A percentile compares a stretch with the other conserved stretches of the same genome.
phyloP scores from a whole-genome alignment of 2,113 vertebrate genomes.

The Phasianus colchicus region DNA sequence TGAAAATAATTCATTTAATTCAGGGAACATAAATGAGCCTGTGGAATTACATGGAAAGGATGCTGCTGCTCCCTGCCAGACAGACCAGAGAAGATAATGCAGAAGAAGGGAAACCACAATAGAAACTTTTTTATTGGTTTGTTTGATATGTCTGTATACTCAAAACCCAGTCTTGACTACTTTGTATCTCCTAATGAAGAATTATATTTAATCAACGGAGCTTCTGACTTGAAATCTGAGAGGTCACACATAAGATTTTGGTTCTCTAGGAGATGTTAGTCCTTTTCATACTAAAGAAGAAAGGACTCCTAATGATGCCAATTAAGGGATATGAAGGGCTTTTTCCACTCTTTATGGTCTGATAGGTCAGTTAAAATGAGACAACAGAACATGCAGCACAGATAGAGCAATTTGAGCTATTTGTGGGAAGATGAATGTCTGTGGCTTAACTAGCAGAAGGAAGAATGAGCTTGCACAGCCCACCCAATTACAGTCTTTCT shows the following conservation, averaged over 20 bases:
- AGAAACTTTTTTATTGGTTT: neutral
- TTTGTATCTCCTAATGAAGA: neutral
- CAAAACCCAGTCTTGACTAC: neutral
- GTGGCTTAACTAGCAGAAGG: neutral
- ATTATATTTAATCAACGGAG: neutral
- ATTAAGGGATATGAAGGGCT: slow-evolving; percentile 32
- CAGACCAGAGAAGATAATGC: neutral
- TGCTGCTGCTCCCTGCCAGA: neutral
- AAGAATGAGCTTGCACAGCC: slow-evolving; percentile 5
- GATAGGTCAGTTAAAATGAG: slow-evolving; percentile 52
- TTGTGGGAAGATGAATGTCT: slow-evolving; percentile 26
- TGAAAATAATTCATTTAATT: neutral
- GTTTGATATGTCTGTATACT: neutral
- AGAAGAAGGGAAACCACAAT: neutral
- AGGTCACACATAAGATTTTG: neutral
- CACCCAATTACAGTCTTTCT: slow-evolving; percentile 1
- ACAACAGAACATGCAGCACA: neutral
- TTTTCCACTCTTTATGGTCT: neutral
- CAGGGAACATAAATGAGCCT: neutral
- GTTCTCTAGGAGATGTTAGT: neutral
- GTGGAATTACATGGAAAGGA: neutral
- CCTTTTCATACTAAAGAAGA: slow-evolving; percentile 6
- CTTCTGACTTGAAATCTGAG: neutral
- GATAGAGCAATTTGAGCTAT: slow-evolving; percentile 32
- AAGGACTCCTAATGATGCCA: slow-evolving; percentile 45